phyloP scores from a whole-genome alignment of 2,113 vertebrate genomes.

The Phocoena sinus region DNA sequence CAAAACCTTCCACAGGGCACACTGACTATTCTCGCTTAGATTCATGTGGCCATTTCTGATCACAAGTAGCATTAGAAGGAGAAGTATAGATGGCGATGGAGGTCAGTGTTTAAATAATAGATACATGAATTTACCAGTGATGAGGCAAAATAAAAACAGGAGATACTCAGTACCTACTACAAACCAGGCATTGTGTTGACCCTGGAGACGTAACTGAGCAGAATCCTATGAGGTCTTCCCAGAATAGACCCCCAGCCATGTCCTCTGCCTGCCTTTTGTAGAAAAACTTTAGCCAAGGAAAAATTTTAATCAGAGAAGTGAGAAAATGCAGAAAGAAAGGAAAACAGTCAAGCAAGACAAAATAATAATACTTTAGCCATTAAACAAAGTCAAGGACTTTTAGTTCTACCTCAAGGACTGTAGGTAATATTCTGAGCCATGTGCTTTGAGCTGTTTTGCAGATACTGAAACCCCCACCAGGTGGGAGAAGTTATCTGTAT shows the following conservation, averaged over 20 bases:
- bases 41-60: background rate
- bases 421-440: background rate
- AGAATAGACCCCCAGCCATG: background rate
- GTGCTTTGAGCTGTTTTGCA: background rate
- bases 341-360: background rate
- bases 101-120: background rate
- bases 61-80: background rate
- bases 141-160: background rate
- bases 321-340: background rate
- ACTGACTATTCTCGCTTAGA: background rate
- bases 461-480: background rate
- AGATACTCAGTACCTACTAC: background rate
- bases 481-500: background rate
- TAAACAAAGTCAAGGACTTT: background rate
- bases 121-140: background rate
- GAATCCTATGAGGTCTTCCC: background rate
- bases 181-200: background rate
- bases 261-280: background rate
- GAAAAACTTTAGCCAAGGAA: background rate
- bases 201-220: background rate
- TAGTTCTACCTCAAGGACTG: background rate
- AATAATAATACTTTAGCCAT: background rate
- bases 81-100: background rate
- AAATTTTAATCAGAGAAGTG: background rate
- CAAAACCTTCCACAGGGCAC: background rate